Evolutionary conservation across 2,888 invertebrate genomes (phyloP), one percentile per base, ranked within the genome.

Genomic region (Lepidocyrtoides sp.): DNA sequence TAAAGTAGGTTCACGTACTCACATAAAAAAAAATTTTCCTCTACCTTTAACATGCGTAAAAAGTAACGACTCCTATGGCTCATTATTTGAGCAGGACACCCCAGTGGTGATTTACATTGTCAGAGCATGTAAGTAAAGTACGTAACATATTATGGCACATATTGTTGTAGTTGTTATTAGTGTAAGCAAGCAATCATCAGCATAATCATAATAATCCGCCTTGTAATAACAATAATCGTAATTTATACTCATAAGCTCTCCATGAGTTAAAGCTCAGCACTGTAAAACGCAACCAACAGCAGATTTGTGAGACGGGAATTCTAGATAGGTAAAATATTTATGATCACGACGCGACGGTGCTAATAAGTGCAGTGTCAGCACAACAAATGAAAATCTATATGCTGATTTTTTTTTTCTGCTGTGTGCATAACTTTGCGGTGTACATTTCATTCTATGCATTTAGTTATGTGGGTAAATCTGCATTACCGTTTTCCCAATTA

Each of bases 141-240:
- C 57, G 26, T 77, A 57, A 44, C 86, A 60, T n/a, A n/a, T n/a
- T 87, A 60, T 77, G 60, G 63, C 63, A 57, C 44, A 81, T 26
- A 77, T 51, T 44, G 77, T 36, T 63, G 44, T 17, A 44, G 29
- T 77, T 51, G 77, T 86, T 75, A 57, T 85, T 77, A 60, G 57
- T 85, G 20, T 63, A 41, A 75, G 54, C 54, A 54, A 54, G 36
- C 72, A 60, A 77, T 77, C 77, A 57, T 85, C 75, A 48, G 32
- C 79, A 41, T 51, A 23, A 81, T 79, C 86, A 77, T 79, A 60
- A 87, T 82, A 89, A 82, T 72, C 89, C 89, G 89, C 89, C 89
- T 89, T 69, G 89, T 72, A 89, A 89, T 89, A 89, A 82, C 88
- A 88, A 89, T 89, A 89, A 89, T 57, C 69, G 63, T 82, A 88